A percentile compares a stretch with the other conserved stretches of the same genome.
phyloP scores from a whole-genome alignment of 2,797 vertebrate species.

The Pelobates cultripes region DNA sequence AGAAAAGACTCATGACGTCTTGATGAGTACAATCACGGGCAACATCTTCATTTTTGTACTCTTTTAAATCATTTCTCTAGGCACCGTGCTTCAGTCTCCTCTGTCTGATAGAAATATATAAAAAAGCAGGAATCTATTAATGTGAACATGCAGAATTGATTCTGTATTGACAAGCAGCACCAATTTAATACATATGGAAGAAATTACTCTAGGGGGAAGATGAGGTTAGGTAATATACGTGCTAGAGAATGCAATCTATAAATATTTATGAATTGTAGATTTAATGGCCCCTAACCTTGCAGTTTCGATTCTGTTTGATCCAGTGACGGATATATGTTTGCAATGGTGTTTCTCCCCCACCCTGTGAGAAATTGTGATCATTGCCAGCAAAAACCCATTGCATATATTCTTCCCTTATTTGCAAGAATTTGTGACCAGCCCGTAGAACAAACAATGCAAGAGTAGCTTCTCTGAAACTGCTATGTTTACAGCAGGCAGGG shows the following conservation, averaged over 20 bases:
- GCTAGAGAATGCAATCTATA: background rate
- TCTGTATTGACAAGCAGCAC: background rate
- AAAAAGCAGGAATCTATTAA: background rate
- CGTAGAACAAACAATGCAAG: too few relatives aligned
- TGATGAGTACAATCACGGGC: background rate
- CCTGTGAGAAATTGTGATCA: too few relatives aligned
- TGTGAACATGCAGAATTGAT: background rate
- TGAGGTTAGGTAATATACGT: background rate
- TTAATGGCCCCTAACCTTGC: background rate
- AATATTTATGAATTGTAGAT: background rate
- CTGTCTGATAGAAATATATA: background rate
- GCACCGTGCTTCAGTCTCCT: background rate
- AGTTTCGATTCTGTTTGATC: too few relatives aligned
- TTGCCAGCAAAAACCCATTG: too few relatives aligned
- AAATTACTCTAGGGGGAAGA: background rate
- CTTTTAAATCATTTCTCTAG: background rate
- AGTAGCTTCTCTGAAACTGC: too few relatives aligned
- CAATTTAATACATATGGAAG: background rate
- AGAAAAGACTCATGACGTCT: background rate
- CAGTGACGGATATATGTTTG: too few relatives aligned
- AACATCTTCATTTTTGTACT: background rate
- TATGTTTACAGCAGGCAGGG: too few relatives aligned
- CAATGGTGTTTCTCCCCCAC: too few relatives aligned
- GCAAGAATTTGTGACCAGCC: too few relatives aligned
- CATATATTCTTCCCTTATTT: too few relatives aligned